These are phyloP conservation scores for Ypsolopha scabrella DNA, from an alignment of 2,888 invertebrate genomes.

Conservation along the genomic window DNA sequence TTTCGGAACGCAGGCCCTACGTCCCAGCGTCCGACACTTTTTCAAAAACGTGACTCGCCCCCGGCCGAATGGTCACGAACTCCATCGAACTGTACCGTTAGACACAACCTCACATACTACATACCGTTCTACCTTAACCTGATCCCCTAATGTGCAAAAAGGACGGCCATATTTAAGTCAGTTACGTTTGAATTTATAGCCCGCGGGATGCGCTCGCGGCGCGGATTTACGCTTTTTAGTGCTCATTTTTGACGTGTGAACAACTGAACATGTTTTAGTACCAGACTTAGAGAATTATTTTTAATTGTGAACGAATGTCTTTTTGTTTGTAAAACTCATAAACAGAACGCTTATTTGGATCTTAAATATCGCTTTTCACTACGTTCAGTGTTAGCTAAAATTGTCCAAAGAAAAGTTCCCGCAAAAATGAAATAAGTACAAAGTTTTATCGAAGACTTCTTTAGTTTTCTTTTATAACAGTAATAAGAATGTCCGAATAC, in stretches of 20 bases:
- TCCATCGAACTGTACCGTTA: conserved; percentile 44
- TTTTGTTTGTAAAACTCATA: too few relatives aligned
- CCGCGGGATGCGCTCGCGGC: conserved; percentile 26
- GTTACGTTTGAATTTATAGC: conserved; percentile 13
- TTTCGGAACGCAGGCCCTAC: conserved; percentile 37
- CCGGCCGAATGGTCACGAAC: conserved; percentile 54
- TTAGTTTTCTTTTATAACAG: too few relatives aligned
- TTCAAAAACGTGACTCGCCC: conserved; percentile 67
- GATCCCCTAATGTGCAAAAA: conserved; percentile 20
- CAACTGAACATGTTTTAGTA: not conserved
- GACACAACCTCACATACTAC: conserved; percentile 18
- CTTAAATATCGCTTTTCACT: too few relatives aligned
- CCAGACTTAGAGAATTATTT: too few relatives aligned
- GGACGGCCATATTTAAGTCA: conserved; percentile 24
- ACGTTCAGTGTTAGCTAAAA: too few relatives aligned
- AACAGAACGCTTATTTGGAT: too few relatives aligned
- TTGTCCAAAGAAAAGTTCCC: too few relatives aligned
- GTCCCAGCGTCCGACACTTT: conserved; percentile 55
- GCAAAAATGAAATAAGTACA: too few relatives aligned
- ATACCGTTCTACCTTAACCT: conserved; percentile 31
- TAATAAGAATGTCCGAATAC: too few relatives aligned
- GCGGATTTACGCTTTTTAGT: conserved; percentile 11
- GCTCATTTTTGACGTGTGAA: conserved; percentile 31
- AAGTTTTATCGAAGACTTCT: too few relatives aligned
- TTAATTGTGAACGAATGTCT: too few relatives aligned